Evolutionary conservation across 2,113 vertebrate genomes (phyloP), one percentile per base, ranked within the genome.

Genomic region (Pedionomus torquatus): DNA sequence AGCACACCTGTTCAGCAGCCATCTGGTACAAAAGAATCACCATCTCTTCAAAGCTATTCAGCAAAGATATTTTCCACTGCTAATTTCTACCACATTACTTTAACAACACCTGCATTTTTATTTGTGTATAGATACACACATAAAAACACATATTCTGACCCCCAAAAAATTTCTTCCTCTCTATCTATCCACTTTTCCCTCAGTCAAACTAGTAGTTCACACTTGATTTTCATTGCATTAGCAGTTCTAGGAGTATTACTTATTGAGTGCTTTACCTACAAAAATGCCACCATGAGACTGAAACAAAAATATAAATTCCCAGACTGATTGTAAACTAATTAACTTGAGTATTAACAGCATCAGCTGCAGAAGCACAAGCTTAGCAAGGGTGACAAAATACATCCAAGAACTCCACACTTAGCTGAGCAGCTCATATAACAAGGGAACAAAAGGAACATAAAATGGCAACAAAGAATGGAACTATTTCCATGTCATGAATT

Each of bases 1-100:
- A 89, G 49, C 37, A 48, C 37, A 76, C 44, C 79, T 41, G 6
- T 75, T 90, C 63, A 58, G 48, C 37, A 54, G 35, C 77, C 79
- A 95, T 79, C 91, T 97, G 81, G 75, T 78, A 37, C 39, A 66
- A 44, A 94, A 91, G 58, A 83, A 82, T n/a, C 46, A 61, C 39
- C 5, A 43, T 21, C 75, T 83, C 66, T 91, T 60, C 52, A 80
- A 81, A 90, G 23, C 20, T 24, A 19, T 64, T 68, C 39, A 37
- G 33, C 15, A 33, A 75, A 83, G 60, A 37, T 21, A 57, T 55
- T 76, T 70, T 74, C 61, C 26, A 49, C 10, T 69, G 48, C 28
- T 89, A 54, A 66, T 84, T 79, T 69, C 61, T 82, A 74, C 41
- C 49, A 64, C 18, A 7, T 44, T 60, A 68, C 26, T 94, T 91